Percentiles rank a stretch among this genome's conserved stretches.
Evolutionary conservation across 2,888 invertebrate genomes (phyloP).

Genomic region (Pinctada fucata): DNA sequence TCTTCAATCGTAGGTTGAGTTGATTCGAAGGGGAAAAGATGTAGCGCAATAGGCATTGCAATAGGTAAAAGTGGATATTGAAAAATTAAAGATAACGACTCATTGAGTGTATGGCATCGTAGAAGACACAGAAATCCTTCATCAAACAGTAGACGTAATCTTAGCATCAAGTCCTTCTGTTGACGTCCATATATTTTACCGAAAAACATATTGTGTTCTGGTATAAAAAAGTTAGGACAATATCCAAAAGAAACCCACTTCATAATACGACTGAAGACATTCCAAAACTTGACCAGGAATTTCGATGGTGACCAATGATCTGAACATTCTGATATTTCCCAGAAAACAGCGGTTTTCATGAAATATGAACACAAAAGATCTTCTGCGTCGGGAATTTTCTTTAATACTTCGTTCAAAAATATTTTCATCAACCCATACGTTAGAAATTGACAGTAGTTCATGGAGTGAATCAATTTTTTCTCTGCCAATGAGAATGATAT

Average conservation of each 20-base stretch:
- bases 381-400: neutral
- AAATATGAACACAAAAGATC: constrained; percentile 13
- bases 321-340: constrained; percentile 1
- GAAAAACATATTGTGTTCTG: constrained; percentile 18
- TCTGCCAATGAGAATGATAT: constrained; percentile 19
- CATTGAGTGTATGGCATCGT: neutral
- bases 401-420: constrained; percentile 15
- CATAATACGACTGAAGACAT: neutral
- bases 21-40: too few species aligned
- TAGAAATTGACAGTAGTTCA: constrained; percentile 13
- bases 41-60: too few species aligned
- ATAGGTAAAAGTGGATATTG: too few species aligned
- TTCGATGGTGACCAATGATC: constrained; percentile 11
- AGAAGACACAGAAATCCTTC: neutral
- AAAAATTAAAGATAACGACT: too few species aligned
- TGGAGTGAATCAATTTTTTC: constrained; percentile 15
- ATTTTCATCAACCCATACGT: constrained; percentile 12
- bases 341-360: constrained; percentile 23
- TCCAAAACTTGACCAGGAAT: constrained; percentile 8
- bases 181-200: constrained; percentile 1
- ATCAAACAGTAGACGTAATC: neutral
- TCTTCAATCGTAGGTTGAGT: too few species aligned
- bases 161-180: neutral
- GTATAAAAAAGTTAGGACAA: constrained; percentile 20
- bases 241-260: constrained; percentile 6